These are phyloP conservation scores for Panagrolaimus sp. DNA, from an alignment of 1,140 invertebrate species.

Conservation along the genomic window DNA sequence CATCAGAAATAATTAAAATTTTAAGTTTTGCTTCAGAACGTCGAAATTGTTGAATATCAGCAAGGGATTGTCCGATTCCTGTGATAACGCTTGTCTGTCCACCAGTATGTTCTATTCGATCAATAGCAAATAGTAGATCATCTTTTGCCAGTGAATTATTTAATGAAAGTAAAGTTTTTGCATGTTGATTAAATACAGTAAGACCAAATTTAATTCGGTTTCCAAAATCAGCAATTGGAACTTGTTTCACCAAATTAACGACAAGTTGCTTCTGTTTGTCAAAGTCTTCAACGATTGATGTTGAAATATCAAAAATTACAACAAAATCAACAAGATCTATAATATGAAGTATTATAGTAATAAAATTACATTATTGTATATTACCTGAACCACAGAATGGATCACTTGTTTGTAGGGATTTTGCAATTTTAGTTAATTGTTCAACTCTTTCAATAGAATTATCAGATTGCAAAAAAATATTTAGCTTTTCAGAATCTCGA, in stretches of 20 bases:
- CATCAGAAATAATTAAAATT: slow-evolving; percentile 29
- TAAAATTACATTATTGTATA: neutral
- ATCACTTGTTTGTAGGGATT: neutral
- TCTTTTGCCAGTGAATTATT: slow-evolving; percentile 12
- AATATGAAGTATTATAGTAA: neutral
- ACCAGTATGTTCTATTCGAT: slow-evolving; percentile 25
- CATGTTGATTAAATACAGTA: slow-evolving; percentile 18
- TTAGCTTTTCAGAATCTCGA: neutral
- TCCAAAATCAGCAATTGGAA: slow-evolving; percentile 1
- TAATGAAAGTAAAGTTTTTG: slow-evolving; percentile 10
- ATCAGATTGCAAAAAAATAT: neutral
- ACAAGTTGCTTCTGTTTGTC: slow-evolving; percentile 26
- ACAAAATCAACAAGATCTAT: slow-evolving; percentile 25
- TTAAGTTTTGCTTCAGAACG: slow-evolving; percentile 20
- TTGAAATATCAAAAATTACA: slow-evolving; percentile 27
- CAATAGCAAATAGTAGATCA: slow-evolving; percentile 14
- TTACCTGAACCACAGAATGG: neutral
- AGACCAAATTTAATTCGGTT: slow-evolving; percentile 22
- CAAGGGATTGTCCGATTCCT: slow-evolving; percentile 25
- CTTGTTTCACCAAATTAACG: slow-evolving; percentile 21
- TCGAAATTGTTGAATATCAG: slow-evolving; percentile 15
- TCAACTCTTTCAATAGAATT: neutral
- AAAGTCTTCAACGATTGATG: slow-evolving; percentile 17
- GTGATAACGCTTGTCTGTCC: slow-evolving; percentile 27
- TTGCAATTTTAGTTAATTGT: neutral